These are phyloP conservation scores for Glaucomys volans DNA, from an alignment of 2,113 vertebrate species.

Conservation along the genomic window DNA sequence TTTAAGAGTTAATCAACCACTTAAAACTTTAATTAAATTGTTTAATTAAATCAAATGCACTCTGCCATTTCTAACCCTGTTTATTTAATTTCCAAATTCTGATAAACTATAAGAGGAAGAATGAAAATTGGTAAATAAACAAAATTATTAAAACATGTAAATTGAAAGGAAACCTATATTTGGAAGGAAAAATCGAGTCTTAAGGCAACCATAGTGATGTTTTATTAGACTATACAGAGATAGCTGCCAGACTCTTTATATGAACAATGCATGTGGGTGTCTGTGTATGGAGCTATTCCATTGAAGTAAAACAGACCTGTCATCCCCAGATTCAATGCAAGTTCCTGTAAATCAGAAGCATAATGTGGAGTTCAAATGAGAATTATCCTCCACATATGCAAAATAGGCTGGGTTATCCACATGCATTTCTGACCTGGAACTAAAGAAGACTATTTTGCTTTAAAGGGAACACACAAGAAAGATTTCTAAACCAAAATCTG, in stretches of 20 bases:
- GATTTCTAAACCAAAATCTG: neutral
- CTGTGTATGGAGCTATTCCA: neutral
- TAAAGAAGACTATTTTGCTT: neutral
- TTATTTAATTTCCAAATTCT: neutral
- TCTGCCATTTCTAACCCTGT: neutral
- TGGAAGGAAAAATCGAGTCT: neutral
- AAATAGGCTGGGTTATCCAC: constrained; percentile 13
- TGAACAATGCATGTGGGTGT: neutral
- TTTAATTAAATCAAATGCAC: constrained; percentile 27
- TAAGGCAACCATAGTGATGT: neutral
- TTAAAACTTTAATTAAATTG: neutral
- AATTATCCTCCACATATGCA: neutral
- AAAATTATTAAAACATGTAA: neutral
- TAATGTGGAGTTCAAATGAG: neutral
- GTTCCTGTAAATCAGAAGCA: neutral
- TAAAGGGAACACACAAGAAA: neutral
- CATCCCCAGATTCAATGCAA: neutral
- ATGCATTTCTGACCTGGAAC: neutral
- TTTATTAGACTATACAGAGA: neutral
- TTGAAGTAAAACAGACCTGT: neutral
- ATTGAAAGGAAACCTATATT: constrained; percentile 15
- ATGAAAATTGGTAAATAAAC: neutral
- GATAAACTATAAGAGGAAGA: neutral
- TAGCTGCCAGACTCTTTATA: neutral
- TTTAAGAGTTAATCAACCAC: neutral